phyloP scores from a whole-genome alignment of 2,888 invertebrate genomes.

The Caenorhabditis virilis region DNA sequence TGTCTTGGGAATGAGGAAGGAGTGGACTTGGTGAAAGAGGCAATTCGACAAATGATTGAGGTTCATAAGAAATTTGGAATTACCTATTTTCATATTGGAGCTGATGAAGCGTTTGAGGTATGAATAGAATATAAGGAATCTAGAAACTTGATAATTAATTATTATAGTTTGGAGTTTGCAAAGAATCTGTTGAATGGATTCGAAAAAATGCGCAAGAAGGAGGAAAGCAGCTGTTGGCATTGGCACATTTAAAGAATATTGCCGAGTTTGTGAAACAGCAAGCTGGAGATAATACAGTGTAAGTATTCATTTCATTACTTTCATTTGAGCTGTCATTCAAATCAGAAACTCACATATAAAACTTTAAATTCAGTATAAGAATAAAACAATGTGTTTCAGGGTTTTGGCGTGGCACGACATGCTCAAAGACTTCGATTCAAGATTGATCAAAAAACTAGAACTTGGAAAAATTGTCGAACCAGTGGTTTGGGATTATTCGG shows the following conservation, averaged over 20 bases:
- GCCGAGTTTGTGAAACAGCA: slow-evolving; percentile 41
- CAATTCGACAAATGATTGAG: slow-evolving; percentile 70
- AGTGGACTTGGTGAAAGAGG: slow-evolving; percentile 68
- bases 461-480: slow-evolving; percentile 56
- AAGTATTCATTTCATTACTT: slow-evolving; percentile 2
- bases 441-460: slow-evolving; percentile 38
- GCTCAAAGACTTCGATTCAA: slow-evolving; percentile 72
- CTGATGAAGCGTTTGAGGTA: slow-evolving; percentile 71
- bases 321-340: not conserved
- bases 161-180: slow-evolving; percentile 62
- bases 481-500: slow-evolving; percentile 64
- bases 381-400: slow-evolving; percentile 38
- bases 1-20: slow-evolving; percentile 68
- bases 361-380: not conserved
- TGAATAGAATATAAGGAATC: not conserved
- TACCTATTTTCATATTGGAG: slow-evolving; percentile 74
- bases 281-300: slow-evolving; percentile 28
- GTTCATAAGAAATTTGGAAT: slow-evolving; percentile 70
- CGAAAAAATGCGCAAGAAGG: slow-evolving; percentile 39
- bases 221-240: slow-evolving; percentile 50
- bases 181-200: slow-evolving; percentile 57
- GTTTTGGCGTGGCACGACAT: slow-evolving; percentile 85
- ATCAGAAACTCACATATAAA: not conserved
- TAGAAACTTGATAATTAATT: not conserved
- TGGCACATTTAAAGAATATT: slow-evolving; percentile 55